Percentiles rank a stretch among this genome's conserved stretches.
phyloP scores from a whole-genome alignment of 2,888 invertebrate genomes.

The Acronicta psi region DNA sequence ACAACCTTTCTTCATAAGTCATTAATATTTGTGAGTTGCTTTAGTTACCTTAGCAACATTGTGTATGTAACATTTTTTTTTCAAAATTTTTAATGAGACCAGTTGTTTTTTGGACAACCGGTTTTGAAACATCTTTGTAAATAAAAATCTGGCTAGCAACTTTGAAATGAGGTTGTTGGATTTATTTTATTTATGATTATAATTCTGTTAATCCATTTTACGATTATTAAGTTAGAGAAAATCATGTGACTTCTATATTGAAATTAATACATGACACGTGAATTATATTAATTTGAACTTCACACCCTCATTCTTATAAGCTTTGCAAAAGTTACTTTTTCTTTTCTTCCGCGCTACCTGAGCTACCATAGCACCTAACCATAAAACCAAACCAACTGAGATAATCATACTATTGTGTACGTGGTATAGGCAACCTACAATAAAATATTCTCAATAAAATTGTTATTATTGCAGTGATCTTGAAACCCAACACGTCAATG shows the following conservation, averaged over 20 bases:
- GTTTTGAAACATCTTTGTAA: constrained; percentile 22
- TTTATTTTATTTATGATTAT: constrained; percentile 16
- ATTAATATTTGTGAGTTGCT: constrained; percentile 8
- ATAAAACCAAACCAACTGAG: background rate
- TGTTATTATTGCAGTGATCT: constrained; percentile 23
- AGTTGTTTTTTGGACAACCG: constrained; percentile 18
- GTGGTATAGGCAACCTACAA: constrained; percentile 2
- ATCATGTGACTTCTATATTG: background rate
- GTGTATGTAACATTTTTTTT: constrained; percentile 20
- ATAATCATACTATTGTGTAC: background rate
- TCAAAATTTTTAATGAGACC: constrained; percentile 14
- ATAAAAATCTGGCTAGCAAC: constrained; percentile 11
- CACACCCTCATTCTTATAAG: too few species aligned
- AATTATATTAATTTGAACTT: too few species aligned
- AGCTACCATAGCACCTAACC: background rate
- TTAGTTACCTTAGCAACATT: constrained; percentile 14
- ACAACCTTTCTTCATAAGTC: constrained; percentile 3
- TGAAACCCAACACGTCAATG: constrained; percentile 43
- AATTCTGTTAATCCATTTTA: background rate
- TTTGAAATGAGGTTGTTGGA: constrained; percentile 16
- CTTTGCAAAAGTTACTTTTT: background rate
- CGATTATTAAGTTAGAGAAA: background rate
- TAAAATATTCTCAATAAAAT: constrained; percentile 28
- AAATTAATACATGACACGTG: too few species aligned
- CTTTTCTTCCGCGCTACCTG: background rate